Evolutionary conservation across 2,113 vertebrate genomes (phyloP).

Genomic region (Anoplopoma fimbria): DNA sequence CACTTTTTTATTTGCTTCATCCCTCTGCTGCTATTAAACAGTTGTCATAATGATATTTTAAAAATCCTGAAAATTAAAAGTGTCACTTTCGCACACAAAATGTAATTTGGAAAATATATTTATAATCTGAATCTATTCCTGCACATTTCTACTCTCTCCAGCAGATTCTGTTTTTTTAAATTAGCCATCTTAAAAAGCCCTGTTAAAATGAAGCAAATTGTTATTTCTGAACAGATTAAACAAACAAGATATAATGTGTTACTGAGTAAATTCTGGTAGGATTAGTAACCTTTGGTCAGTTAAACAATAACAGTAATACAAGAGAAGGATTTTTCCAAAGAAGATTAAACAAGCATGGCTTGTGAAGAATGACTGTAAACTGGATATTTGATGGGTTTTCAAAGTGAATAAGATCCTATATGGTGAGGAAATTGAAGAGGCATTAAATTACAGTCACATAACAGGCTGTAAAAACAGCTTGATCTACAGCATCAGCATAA

Average conservation of each 20-base stretch:
- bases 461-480: constrained; percentile 2
- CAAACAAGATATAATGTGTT: too few species aligned
- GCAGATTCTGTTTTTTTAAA: background rate
- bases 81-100: background rate
- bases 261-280: background rate
- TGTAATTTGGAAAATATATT: background rate
- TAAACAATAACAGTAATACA: background rate
- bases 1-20: background rate
- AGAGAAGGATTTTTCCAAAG: background rate
- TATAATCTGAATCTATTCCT: background rate
- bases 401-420: constrained; percentile 13
- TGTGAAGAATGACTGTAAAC: constrained; percentile 4
- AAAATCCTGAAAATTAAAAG: background rate
- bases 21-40: background rate
- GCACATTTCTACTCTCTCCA: background rate
- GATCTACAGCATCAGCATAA: constrained; percentile 32
- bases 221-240: too few species aligned
- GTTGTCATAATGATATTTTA: background rate
- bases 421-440: constrained; percentile 9
- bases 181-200: background rate
- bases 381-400: constrained; percentile 27
- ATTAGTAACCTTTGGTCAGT: background rate
- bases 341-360: background rate
- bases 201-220: background rate
- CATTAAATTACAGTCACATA: constrained; percentile 35